Conservation (phyloP, 2,113 vertebrate species). For the Edolisoma coerulescens region DNA sequence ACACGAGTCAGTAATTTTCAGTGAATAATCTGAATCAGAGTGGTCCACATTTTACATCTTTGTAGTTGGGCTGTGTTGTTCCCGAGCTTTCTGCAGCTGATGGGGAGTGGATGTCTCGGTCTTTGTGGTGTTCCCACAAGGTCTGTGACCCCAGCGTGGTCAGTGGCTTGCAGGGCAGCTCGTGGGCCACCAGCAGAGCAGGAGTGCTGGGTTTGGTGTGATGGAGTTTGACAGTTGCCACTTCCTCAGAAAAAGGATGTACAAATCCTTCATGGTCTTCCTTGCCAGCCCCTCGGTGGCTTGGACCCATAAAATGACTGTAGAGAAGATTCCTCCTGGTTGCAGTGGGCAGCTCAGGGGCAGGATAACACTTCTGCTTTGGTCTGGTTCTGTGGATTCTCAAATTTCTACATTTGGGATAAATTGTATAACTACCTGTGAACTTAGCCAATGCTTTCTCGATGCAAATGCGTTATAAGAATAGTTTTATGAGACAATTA, state of each 20-base stretch:
- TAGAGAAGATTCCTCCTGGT: background rate
- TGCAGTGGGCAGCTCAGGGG: background rate
- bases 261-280: background rate
- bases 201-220: background rate
- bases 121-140: background rate
- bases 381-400: background rate
- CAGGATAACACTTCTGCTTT: background rate
- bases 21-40: background rate
- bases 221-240: background rate
- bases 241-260: background rate
- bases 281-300: background rate
- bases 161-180: background rate
- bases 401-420: background rate
- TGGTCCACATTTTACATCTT: background rate
- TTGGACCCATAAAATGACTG: background rate
- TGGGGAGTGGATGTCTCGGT: rapidly evolving
- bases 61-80: background rate
- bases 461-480: background rate
- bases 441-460: background rate
- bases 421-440: background rate
- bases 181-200: background rate
- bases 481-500: background rate
- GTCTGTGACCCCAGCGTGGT: background rate
- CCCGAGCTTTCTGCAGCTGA: background rate
- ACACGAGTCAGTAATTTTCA: background rate